These are phyloP conservation scores for Habroteleia sp. DNA, from an alignment of 2,888 invertebrate genomes.

Conservation along the genomic window DNA sequence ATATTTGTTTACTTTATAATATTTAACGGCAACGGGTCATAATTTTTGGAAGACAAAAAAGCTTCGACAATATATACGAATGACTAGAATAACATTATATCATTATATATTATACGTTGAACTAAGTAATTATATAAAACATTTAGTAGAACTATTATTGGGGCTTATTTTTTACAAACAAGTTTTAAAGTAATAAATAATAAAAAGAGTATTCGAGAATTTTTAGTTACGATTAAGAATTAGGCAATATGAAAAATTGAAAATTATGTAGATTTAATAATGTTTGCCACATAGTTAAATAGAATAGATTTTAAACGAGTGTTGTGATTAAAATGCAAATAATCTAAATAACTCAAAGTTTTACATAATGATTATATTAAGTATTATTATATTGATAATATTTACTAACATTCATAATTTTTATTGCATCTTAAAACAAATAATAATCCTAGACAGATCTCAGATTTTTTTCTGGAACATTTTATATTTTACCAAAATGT, in stretches of 20 bases:
- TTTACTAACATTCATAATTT: conserved; percentile 74
- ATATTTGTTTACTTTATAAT: conserved; percentile 45
- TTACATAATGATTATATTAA: conserved; percentile 72
- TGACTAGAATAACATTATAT: conserved; percentile 18
- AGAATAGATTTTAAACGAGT: conserved; percentile 40
- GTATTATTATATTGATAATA: conserved; percentile 77
- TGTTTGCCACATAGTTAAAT: conserved; percentile 14
- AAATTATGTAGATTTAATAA: no score
- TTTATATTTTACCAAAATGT: no score
- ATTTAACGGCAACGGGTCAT: conserved; percentile 20
- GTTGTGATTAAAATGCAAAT: conserved; percentile 59
- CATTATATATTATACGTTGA: no score
- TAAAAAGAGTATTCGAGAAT: conserved; percentile 4
- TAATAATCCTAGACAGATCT: no score
- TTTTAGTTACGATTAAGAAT: conserved; percentile 32
- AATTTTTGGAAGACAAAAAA: conserved; percentile 22
- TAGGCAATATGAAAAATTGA: conserved; percentile 6
- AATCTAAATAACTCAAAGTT: conserved; percentile 63
- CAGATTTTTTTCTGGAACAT: no score
- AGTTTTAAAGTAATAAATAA: conserved; percentile 10
- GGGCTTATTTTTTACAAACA: conserved; percentile 29
- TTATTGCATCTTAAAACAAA: conserved; percentile 78
- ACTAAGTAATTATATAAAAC: no score
- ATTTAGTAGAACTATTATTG: no score
- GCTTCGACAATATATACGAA: conserved; percentile 46